phyloP scores from a whole-genome alignment of 37 sponge, comb jelly and placozoan species.

The Chondrosia reniformis region DNA sequence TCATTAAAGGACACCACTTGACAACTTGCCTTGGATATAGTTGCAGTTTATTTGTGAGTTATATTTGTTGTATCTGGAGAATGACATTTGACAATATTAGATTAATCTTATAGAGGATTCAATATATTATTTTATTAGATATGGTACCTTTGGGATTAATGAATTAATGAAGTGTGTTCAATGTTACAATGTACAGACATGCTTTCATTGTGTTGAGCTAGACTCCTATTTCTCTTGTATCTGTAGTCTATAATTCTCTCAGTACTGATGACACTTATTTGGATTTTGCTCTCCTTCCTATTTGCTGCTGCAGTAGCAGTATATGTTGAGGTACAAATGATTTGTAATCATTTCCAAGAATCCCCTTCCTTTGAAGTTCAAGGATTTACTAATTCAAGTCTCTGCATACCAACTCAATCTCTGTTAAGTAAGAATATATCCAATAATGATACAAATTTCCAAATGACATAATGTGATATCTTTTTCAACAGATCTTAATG shows the following conservation, averaged over 20 bases:
- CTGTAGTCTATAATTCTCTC: too few relatives aligned
- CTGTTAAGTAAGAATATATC: slow-evolving; percentile 15
- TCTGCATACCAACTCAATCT: background rate
- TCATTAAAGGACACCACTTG: slow-evolving; percentile 34
- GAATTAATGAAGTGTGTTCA: too few relatives aligned
- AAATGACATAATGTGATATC: too few relatives aligned
- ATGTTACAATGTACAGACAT: too few relatives aligned
- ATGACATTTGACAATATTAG: too few relatives aligned
- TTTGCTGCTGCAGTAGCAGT: background rate
- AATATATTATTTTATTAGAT: too few relatives aligned
- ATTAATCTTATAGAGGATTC: too few relatives aligned
- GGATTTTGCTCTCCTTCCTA: background rate
- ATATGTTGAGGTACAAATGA: background rate
- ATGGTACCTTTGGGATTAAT: too few relatives aligned
- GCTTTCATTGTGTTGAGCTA: too few relatives aligned
- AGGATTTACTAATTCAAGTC: too few relatives aligned
- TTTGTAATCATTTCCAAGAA: background rate
- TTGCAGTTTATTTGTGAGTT: slow-evolving; percentile 49
- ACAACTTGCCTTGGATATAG: slow-evolving; percentile 48
- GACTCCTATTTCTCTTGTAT: background rate
- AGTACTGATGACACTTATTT: too few relatives aligned
- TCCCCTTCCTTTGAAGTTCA: background rate
- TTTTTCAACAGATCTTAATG: background rate
- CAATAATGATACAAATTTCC: too few relatives aligned
- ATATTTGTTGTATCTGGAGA: background rate